Percentiles rank a stretch among this genome's conserved stretches.
Evolutionary conservation across 2,797 vertebrate species (phyloP).

Genomic region (Limnodromus scolopaceus): DNA sequence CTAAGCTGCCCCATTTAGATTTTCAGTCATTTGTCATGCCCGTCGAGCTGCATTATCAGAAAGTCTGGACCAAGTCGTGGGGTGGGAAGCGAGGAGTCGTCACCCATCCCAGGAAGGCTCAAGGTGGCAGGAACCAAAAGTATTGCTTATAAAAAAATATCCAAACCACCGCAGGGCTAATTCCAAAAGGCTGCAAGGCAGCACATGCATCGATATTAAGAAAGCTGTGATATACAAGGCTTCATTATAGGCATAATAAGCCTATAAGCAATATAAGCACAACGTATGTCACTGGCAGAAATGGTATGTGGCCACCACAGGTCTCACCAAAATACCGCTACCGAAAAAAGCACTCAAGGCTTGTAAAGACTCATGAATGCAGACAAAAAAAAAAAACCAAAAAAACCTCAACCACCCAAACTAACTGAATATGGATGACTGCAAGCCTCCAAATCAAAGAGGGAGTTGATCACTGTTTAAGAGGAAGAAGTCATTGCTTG

Average conservation of each 20-base stretch:
- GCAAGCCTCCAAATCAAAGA: conserved; percentile 30
- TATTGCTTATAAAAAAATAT: background rate
- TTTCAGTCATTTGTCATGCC: background rate
- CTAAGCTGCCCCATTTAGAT: background rate
- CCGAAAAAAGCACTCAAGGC: background rate
- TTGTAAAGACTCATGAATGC: background rate
- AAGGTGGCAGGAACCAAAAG: background rate
- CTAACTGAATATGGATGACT: conserved; percentile 51
- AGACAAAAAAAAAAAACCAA: background rate
- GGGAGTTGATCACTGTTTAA: conserved; percentile 26
- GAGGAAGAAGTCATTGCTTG: conserved; percentile 54
- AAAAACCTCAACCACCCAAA: background rate
- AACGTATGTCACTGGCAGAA: background rate
- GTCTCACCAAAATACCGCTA: background rate
- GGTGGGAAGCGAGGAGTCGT: background rate
- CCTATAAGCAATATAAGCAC: background rate
- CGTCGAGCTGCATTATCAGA: background rate
- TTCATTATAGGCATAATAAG: background rate
- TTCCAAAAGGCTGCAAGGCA: background rate
- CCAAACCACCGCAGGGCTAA: background rate
- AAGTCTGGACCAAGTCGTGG: background rate
- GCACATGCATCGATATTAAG: background rate
- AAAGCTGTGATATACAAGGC: background rate
- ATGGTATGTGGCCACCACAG: background rate
- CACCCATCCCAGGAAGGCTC: background rate